These are phyloP conservation scores for Aptenodytes forsteri DNA, from an alignment of 2,113 vertebrate genomes.

Conservation along the genomic window DNA sequence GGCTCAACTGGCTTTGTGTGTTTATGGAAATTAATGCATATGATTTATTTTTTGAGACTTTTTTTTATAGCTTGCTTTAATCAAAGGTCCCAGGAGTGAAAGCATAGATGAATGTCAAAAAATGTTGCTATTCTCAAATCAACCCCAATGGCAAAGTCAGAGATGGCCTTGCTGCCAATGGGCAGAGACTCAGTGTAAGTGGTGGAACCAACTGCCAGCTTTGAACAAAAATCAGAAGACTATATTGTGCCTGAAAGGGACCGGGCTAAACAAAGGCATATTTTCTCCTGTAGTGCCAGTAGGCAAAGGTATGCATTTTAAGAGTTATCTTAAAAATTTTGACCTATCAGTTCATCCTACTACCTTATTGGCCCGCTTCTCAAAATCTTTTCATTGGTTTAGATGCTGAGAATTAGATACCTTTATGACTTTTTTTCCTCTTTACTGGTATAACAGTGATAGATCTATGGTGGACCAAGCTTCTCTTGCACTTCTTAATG, in stretches of 20 bases:
- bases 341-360: neutral
- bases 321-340: neutral
- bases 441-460: neutral
- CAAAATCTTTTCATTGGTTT: neutral
- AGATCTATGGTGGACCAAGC: neutral
- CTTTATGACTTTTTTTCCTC: neutral
- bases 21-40: neutral
- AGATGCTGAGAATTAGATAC: neutral
- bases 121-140: neutral
- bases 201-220: neutral
- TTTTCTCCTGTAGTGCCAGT: neutral
- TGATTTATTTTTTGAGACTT: neutral
- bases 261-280: neutral
- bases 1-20: neutral
- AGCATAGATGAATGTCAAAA: neutral
- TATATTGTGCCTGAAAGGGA: neutral
- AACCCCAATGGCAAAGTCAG: neutral
- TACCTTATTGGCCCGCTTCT: neutral
- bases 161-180: neutral
- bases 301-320: neutral
- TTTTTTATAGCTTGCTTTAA: neutral
- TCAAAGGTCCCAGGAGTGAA: neutral
- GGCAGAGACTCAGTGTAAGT: neutral
- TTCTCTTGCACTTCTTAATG: neutral
- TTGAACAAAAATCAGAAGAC: neutral